Evolutionary conservation across 2,113 vertebrate genomes (phyloP), one percentile per base, ranked within the genome.

Genomic region (Crocuta crocuta): DNA sequence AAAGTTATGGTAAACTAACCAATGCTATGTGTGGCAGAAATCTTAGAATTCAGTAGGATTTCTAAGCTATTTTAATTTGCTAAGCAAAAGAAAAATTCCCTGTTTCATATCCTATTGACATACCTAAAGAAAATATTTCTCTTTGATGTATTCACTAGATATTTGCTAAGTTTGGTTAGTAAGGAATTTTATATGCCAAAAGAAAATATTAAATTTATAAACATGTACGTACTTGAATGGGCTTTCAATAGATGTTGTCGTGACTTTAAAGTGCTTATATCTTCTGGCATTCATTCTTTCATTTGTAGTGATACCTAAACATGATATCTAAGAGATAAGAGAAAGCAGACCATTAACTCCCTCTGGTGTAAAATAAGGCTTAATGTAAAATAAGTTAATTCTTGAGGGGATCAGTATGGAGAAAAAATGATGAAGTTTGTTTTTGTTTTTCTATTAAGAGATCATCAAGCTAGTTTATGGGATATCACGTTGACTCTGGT

Each of bases 221-320:
- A 92, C 87, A 83, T 95, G 79, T 94, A 99, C 99, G 98, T 98
- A 99, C 99, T 99, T 99, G 99, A 99, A 99, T 84, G 99, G 99
- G 97, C 99, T 99, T 99, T 99, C 99, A 97, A 99, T 99, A 98
- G 99, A 99, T 5, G 99, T 99, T 95, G 99, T 99, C 71, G 99
- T 99, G 97, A 99, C 99, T 99, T 99, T 99, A 99, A 99, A 99
- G 99, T 99, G 99, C 99, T 99, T 99, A 97, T 99, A 99, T 98
- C 99, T 99, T 98, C 99, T 99, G 76, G 99, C 99, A 96, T 99
- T 99, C 99, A 99, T 99, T 98, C 99, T 99, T 98, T 99, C 99
- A 92, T 99, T 99, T 98, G 99, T 99, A 53, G 99, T 99, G 98
- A 99, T 99, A 96, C 99, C 99, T 92, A 99, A 98, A 98, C 99